Evolutionary conservation across 2,113 vertebrate genomes (phyloP).

Genomic region (Alectura lathami): DNA sequence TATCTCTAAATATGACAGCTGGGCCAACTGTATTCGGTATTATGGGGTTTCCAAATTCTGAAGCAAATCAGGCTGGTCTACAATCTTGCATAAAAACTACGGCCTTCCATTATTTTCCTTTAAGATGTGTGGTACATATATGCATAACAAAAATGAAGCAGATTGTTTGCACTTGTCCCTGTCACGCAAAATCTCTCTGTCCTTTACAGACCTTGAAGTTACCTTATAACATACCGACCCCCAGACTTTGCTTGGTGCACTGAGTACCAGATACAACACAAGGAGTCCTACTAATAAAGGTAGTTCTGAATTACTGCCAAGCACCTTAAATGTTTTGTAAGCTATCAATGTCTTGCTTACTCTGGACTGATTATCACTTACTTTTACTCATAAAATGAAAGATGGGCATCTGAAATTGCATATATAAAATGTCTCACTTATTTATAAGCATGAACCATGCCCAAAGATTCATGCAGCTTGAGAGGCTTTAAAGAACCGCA

Average conservation of each 20-base stretch:
- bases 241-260: not conserved
- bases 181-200: not conserved
- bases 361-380: not conserved
- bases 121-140: not conserved
- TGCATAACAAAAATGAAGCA: not conserved
- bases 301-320: not conserved
- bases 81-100: not conserved
- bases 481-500: constrained; percentile 18
- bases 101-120: not conserved
- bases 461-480: not conserved
- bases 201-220: not conserved
- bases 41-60: not conserved
- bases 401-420: not conserved
- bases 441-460: not conserved
- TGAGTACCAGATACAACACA: not conserved
- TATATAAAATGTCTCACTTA: not conserved
- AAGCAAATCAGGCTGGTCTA: not conserved
- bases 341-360: not conserved
- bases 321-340: not conserved
- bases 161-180: not conserved
- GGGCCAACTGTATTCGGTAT: not conserved
- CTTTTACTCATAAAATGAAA: constrained; percentile 30
- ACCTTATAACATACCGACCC: not conserved
- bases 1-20: not conserved
- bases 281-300: not conserved